Base-by-base conservation (phyloP, 2,888 invertebrate species). In the Oegoconia quadripuncta region DNA sequence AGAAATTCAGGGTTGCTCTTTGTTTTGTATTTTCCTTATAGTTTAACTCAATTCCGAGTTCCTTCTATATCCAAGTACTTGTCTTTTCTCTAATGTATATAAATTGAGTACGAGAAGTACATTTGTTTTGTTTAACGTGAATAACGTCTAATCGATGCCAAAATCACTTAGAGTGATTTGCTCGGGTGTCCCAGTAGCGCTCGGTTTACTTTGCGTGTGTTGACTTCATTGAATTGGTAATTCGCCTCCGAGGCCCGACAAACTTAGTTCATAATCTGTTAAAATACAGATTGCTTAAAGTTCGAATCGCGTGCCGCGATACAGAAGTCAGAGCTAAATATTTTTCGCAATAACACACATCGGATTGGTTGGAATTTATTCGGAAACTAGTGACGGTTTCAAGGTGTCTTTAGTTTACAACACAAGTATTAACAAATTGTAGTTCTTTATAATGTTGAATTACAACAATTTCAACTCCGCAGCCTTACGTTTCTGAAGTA, bases 81-180 rank as follows among this genome's bases (percentile, higher is more conserved):
- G n/a, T n/a, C n/a, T n/a, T n/a, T n/a, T n/a, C n/a, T n/a, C n/a
- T n/a, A 25, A 11, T 4, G 4, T 11, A 25, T 4, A 25, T 4
- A 11, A 25, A 25, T 11, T 12, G 25, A 11, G n/a, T 7, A 2
- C n/a, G 17, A 28, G 37, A 22, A 29, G 30, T 20, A 67, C 63
- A 67, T 69, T 57, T 57, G 59, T 60, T 58, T 67, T 67, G 64
- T 63, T 67, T 63, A 67, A 67, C 58, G 56, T 64, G 62, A 61
- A 52, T 50, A 46, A 50, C 59, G 61, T 58, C 63, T 58, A 69
- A 72, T 74, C 71, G 65, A 74, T 70, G 54, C 55, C 63, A 66
- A 73, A 70, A 69, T 74, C 66, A 69, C 63, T 77, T 67, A 48
- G 57, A 64, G 55, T 48, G 52, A 60, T 60, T 57, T 49, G 55